These are phyloP conservation scores for Melierax canorus DNA, from an alignment of 2,113 vertebrate species.

Conservation along the genomic window DNA sequence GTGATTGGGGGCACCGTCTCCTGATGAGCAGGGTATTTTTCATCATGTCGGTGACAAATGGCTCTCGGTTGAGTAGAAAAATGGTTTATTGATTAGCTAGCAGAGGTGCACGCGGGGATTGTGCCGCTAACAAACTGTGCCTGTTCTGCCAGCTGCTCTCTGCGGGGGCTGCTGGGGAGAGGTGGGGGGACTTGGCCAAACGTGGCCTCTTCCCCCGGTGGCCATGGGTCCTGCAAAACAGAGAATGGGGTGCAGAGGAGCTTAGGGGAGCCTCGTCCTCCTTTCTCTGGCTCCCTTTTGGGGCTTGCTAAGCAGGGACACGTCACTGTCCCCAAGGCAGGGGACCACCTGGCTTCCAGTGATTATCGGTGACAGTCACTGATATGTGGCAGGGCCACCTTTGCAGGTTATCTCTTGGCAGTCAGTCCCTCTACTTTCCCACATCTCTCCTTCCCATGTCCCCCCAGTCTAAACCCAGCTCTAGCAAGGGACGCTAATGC, in stretches of 20 bases:
- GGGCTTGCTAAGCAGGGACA: not conserved
- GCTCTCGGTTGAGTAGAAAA: not conserved
- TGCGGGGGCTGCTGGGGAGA: not conserved
- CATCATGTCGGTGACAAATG: not conserved
- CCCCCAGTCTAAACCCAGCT: not conserved
- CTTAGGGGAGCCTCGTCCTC: not conserved
- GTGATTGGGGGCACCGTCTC: not conserved
- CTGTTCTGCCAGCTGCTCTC: not conserved
- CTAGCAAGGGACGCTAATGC: not conserved
- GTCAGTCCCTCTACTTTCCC: not conserved
- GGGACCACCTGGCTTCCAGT: not conserved
- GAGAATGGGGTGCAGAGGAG: not conserved
- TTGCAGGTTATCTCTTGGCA: not conserved
- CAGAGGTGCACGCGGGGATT: fast-evolving
- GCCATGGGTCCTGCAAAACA: not conserved
- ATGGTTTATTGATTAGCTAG: slow-evolving; percentile 32
- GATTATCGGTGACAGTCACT: fast-evolving
- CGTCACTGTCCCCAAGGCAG: not conserved
- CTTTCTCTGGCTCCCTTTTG: not conserved
- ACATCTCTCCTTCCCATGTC: fast-evolving
- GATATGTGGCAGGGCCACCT: not conserved
- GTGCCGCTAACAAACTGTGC: fast-evolving
- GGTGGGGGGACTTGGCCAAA: too few relatives aligned
- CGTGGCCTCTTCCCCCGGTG: fast-evolving
- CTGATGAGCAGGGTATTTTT: not conserved